Base-by-base conservation (phyloP, 2,888 invertebrate species). In the Iselma pallidipennis region DNA sequence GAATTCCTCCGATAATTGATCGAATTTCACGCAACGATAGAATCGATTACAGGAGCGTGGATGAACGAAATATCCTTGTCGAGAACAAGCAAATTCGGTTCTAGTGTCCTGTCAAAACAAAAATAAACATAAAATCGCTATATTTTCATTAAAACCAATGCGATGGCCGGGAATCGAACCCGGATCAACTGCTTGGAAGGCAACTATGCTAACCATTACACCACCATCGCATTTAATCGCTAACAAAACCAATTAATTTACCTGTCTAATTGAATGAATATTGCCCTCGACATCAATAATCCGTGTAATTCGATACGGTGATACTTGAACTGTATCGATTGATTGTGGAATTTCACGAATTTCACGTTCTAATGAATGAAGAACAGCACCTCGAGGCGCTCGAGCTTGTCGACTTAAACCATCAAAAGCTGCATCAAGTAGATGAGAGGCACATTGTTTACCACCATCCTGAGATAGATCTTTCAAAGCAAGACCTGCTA, bases 21-120 rank as follows among this genome's bases (percentile, higher is more conserved):
- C 88, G 76, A 91, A 91, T 78, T 92, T 91, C 12, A 92, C 91
- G 76, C 92, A 92, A 59, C 92, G 88, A 78, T 91, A 92, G 82
- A 92, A 92, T 52, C 91, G 84, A 58, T 89, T 90, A 77, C 91
- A 91, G 65, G 90, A 89, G 49, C 88, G 86, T 0, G 91, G 91
- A 76, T 91, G 90, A 31, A 90, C 89, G 81, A 90, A 92, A 81
- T 90, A 91, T 0, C 91, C 92, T 82, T 91, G 91, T 31, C 90
- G 83, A 3, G 89, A 87, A 76, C 92, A 92, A 48, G 87, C 85
- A 77, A 91, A 91, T 79, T 90, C 89, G 0, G 90, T 91, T 65
- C 90, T 86, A 0, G 88, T 89, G 70, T 89, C 89, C 86, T 87
- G 79, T 75, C 50, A 45, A 50, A 55, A 33, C 10, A 56, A 25